These are phyloP conservation scores for Brachyhypopomus gauderio DNA, from an alignment of 2,113 vertebrate species.

Conservation along the genomic window DNA sequence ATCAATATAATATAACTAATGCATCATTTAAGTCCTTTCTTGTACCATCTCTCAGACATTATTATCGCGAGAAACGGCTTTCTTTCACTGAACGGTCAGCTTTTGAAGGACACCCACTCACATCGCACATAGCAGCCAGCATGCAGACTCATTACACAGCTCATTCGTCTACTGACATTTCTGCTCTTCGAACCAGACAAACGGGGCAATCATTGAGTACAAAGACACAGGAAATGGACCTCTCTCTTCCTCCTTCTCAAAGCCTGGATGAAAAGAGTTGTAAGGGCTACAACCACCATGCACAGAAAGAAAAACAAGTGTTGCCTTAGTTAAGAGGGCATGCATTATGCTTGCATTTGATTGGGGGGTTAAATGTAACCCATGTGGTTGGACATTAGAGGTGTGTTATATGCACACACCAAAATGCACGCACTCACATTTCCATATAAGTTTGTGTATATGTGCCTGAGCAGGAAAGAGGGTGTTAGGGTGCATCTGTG, in stretches of 20 bases:
- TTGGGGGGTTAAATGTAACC: too few species aligned
- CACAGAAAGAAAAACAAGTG: too few species aligned
- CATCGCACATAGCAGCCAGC: conserved; percentile 7
- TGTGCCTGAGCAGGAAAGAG: neutral
- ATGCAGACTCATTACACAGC: conserved; percentile 39
- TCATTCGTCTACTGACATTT: conserved; percentile 45
- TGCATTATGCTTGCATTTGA: too few species aligned
- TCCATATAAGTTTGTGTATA: neutral
- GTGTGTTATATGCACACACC: too few species aligned
- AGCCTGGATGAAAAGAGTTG: neutral
- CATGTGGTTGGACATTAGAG: too few species aligned
- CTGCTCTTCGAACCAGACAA: neutral
- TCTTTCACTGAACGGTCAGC: neutral
- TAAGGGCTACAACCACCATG: too few species aligned
- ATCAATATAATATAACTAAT: neutral
- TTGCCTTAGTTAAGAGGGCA: too few species aligned
- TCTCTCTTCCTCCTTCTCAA: neutral
- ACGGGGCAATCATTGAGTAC: neutral
- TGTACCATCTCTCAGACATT: neutral
- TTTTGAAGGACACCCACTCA: conserved; percentile 2
- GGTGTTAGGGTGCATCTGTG: neutral
- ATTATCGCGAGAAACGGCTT: conserved; percentile 32
- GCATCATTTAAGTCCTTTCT: conserved; percentile 13
- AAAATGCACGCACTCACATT: too few species aligned
- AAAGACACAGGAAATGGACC: neutral